These are phyloP conservation scores for Danio tinwini DNA, from an alignment of 2,797 vertebrate species.

Conservation along the genomic window DNA sequence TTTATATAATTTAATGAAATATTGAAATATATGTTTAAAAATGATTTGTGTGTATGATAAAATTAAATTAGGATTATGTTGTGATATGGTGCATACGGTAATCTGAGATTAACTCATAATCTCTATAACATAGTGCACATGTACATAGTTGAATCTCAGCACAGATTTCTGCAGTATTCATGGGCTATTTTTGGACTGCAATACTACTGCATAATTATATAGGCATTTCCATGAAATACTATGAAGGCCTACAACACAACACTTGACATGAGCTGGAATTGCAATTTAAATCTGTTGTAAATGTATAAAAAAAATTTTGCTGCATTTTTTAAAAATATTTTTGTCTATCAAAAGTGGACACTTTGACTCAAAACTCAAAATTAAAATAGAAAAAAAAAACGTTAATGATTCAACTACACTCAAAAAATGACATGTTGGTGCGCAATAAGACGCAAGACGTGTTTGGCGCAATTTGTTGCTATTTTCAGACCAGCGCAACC, in stretches of 20 bases:
- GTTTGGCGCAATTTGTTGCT: too few relatives aligned
- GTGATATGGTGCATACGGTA: not conserved
- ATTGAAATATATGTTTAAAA: not conserved
- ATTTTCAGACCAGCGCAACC: too few relatives aligned
- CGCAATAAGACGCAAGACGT: too few relatives aligned
- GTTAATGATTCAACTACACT: not conserved
- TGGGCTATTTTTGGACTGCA: not conserved
- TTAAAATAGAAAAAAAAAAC: not conserved
- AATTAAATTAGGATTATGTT: conserved; percentile 39
- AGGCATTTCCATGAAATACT: not conserved
- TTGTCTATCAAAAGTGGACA: not conserved
- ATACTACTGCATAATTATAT: not conserved
- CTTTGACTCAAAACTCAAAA: not conserved
- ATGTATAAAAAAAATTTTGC: not conserved
- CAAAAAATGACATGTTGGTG: too few relatives aligned
- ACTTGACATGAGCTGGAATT: not conserved
- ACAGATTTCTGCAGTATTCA: conserved; percentile 14
- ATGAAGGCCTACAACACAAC: not conserved
- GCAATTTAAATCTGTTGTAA: not conserved
- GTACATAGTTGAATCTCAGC: not conserved
- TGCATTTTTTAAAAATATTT: not conserved
- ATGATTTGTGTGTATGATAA: not conserved
- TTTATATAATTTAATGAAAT: not conserved
- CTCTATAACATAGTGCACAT: not conserved
- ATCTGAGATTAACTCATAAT: conserved; percentile 45